These are phyloP conservation scores for Pyrrhia umbra DNA, from an alignment of 2,888 invertebrate genomes.

Conservation along the genomic window DNA sequence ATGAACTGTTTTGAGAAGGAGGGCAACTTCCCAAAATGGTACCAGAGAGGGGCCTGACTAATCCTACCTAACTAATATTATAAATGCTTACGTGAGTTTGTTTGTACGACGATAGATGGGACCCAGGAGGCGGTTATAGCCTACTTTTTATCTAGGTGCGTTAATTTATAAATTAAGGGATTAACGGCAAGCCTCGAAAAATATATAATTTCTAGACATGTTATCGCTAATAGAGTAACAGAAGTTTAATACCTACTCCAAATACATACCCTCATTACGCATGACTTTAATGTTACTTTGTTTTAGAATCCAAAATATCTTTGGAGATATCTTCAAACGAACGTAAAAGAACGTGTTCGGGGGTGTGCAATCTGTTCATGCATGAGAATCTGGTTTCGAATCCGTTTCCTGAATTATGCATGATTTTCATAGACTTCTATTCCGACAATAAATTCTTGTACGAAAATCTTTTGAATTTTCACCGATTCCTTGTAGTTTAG, in stretches of 20 bases:
- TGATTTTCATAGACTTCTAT: conserved; percentile 57
- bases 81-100: no score
- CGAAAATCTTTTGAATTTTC: conserved; percentile 33
- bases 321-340: conserved; percentile 43
- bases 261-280: not conserved
- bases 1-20: no score
- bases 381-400: conserved; percentile 62
- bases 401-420: conserved; percentile 71
- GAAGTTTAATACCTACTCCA: no score
- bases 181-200: no score
- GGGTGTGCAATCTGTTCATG: conserved; percentile 68
- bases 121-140: no score
- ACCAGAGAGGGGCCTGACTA: no score
- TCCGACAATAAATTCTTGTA: conserved; percentile 45
- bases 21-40: no score
- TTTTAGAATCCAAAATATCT: conserved; percentile 27
- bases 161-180: no score
- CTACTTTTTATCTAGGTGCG: no score
- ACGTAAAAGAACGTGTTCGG: conserved; percentile 58
- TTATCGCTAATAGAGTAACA: not conserved
- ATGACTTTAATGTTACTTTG: conserved; percentile 5
- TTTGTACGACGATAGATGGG: no score
- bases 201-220: not conserved
- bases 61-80: no score
- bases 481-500: conserved; percentile 5